phyloP scores from a whole-genome alignment of 2,113 vertebrate species.

The Indicator indicator region DNA sequence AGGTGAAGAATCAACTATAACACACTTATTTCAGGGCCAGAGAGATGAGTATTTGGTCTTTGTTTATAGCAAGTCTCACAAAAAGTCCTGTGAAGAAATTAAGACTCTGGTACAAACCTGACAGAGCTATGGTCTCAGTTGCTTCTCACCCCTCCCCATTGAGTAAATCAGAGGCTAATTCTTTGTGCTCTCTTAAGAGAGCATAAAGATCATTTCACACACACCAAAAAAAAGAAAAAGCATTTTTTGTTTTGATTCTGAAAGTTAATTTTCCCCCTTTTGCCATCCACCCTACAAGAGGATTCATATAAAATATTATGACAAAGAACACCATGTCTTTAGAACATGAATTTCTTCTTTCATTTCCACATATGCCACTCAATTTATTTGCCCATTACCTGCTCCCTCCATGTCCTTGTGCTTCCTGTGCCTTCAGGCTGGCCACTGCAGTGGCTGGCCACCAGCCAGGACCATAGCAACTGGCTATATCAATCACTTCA shows the following conservation, averaged over 20 bases:
- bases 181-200: background rate
- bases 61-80: slow-evolving; percentile 1
- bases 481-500: slow-evolving; percentile 20
- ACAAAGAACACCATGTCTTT: background rate
- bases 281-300: background rate
- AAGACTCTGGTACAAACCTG: background rate
- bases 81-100: background rate
- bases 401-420: background rate
- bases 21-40: background rate
- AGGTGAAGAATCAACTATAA: background rate
- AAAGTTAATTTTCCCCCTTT: background rate
- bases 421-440: slow-evolving; percentile 4
- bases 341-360: background rate
- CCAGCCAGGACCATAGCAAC: background rate
- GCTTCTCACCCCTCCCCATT: background rate
- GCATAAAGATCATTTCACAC: background rate
- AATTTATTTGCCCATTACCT: background rate
- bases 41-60: background rate
- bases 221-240: background rate
- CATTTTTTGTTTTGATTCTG: background rate
- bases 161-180: background rate
- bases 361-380: background rate
- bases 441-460: background rate
- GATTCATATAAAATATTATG: background rate
- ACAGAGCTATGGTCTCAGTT: background rate